Percentiles rank a stretch among this genome's conserved stretches.
Evolutionary conservation across 2,888 invertebrate genomes (phyloP).

Genomic region (Aphidius colemani): DNA sequence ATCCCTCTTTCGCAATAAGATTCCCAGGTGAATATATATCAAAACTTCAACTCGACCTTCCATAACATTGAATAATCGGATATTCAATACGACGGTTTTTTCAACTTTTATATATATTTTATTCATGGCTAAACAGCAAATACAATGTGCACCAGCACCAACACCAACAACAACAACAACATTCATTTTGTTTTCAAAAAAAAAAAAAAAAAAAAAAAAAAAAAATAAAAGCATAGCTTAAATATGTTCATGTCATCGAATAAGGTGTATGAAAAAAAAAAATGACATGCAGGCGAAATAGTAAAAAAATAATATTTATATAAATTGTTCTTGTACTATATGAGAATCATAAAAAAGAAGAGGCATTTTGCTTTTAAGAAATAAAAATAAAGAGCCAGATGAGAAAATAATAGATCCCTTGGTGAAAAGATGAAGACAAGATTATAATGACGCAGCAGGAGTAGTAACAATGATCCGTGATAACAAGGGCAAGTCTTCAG

Average conservation of each 20-base stretch:
- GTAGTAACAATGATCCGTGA: conserved; percentile 20
- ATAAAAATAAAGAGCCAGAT: background rate
- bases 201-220: too few species aligned
- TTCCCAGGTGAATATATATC: background rate
- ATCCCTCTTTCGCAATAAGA: conserved; percentile 23
- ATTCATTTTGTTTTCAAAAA: too few species aligned
- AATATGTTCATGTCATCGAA: too few species aligned
- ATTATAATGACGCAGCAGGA: conserved; percentile 17
- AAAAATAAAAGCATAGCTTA: too few species aligned
- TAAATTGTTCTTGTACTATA: too few species aligned
- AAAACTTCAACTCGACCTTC: background rate
- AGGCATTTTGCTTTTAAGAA: background rate
- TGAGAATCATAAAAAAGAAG: background rate
- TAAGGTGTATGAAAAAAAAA: background rate
- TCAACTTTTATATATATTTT: background rate
- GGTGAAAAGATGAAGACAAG: conserved; percentile 6
- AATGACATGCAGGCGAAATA: background rate
- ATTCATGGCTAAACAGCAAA: too few species aligned
- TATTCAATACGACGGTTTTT: background rate
- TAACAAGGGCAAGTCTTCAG: conserved; percentile 33
- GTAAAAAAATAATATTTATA: conserved; percentile 1
- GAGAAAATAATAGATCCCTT: conserved; percentile 2
- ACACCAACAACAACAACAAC: too few species aligned
- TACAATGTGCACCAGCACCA: too few species aligned
- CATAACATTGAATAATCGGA: background rate